A percentile compares a stretch with the other conserved stretches of the same genome.
Conservation (phyloP, 2,797 vertebrate genomes). For the Mionectes olivaceus region DNA sequence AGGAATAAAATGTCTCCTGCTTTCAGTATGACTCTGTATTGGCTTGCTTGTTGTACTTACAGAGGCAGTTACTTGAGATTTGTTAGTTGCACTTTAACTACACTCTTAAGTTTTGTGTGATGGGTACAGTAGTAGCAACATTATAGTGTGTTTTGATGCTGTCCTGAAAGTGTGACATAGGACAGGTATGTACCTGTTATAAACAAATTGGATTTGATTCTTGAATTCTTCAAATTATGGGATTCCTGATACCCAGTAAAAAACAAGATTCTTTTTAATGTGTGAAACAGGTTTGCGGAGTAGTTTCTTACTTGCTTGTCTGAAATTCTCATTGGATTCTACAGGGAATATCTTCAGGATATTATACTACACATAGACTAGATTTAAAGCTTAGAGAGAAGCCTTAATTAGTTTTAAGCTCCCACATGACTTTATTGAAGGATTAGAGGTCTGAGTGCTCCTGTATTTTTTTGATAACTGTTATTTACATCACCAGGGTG, state of each 20-base stretch:
- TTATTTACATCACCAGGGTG: slow-evolving; percentile 17
- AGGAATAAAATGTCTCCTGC: not conserved
- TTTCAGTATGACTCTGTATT: not conserved
- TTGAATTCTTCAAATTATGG: not conserved
- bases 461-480: slow-evolving; percentile 34
- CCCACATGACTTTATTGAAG: not conserved
- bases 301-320: not conserved
- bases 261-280: not conserved
- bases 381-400: slow-evolving; percentile 40
- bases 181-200: not conserved
- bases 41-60: not conserved
- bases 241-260: not conserved
- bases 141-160: not conserved
- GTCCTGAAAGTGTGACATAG: not conserved
- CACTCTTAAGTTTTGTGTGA: not conserved
- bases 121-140: not conserved
- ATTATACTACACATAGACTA: not conserved
- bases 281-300: not conserved
- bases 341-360: not conserved
- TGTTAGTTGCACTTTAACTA: not conserved
- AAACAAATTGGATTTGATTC: not conserved
- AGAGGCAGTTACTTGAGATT: not conserved
- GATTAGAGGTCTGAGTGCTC: not conserved
- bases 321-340: slow-evolving; percentile 12
- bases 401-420: slow-evolving; percentile 51